A percentile compares a stretch with the other conserved stretches of the same genome.
phyloP scores from a whole-genome alignment of 1,140 invertebrate genomes.

The Drosophila fuyamai region DNA sequence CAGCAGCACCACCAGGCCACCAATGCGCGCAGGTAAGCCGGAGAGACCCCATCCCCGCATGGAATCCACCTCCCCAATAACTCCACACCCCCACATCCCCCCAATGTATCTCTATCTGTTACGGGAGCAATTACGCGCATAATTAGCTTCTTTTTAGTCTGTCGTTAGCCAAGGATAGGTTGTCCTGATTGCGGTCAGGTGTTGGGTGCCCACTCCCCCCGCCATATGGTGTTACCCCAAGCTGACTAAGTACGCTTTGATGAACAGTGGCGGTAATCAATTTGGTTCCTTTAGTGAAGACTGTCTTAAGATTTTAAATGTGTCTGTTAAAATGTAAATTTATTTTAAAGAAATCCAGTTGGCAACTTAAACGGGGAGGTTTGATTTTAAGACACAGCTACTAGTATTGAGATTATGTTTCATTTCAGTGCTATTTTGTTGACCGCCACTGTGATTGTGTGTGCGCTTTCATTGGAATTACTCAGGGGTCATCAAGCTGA shows the following conservation, averaged over 20 bases:
- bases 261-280: background rate
- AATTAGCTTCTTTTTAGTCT: slow-evolving; percentile 38
- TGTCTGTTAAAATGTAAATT: too few species aligned
- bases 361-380: too few species aligned
- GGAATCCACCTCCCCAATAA: background rate
- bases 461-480: slow-evolving; percentile 44
- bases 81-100: slow-evolving; percentile 4
- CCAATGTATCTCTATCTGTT: slow-evolving; percentile 12
- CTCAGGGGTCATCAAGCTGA: slow-evolving; percentile 37
- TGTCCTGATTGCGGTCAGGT: slow-evolving; percentile 24
- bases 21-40: slow-evolving; percentile 73
- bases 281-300: too few species aligned
- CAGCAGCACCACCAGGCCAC: slow-evolving; percentile 56
- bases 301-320: too few species aligned
- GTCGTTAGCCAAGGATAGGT: slow-evolving; percentile 18
- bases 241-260: slow-evolving; percentile 27
- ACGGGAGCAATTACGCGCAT: slow-evolving; percentile 51
- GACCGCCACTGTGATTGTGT: slow-evolving; percentile 17
- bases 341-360: too few species aligned
- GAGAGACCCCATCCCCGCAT: slow-evolving; percentile 14
- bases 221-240: slow-evolving; percentile 11
- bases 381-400: too few species aligned
- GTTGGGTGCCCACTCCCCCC: background rate
- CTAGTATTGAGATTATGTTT: background rate
- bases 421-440: background rate